Conservation (phyloP, 2,113 vertebrate species). For the Atlantisia rogersi region DNA sequence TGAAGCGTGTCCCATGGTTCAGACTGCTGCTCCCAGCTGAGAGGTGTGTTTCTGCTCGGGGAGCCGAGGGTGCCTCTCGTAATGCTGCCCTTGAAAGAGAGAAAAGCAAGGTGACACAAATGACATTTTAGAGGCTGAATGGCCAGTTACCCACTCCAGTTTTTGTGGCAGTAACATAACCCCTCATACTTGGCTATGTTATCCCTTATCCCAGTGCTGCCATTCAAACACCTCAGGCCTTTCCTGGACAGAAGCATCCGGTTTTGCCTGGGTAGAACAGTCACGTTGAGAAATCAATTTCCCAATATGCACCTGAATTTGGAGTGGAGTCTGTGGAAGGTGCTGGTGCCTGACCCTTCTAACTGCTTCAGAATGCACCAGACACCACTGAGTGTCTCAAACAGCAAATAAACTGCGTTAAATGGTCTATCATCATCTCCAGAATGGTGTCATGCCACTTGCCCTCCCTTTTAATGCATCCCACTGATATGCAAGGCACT, state of each 20-base stretch:
- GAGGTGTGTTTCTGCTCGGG: not conserved
- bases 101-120: not conserved
- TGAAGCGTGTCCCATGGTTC: not conserved
- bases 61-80: not conserved
- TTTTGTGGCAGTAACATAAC: not conserved
- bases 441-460: not conserved
- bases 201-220: not conserved
- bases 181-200: not conserved
- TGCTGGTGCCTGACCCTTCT: not conserved
- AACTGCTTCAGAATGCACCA: not conserved
- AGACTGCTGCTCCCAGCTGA: not conserved
- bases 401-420: not conserved
- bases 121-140: not conserved
- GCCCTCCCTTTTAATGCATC: not conserved
- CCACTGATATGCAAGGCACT: not conserved
- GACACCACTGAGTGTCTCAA: not conserved
- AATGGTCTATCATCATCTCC: not conserved
- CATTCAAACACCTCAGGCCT: not conserved
- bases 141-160: not conserved
- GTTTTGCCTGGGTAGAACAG: not conserved
- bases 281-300: not conserved
- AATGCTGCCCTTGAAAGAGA: not conserved
- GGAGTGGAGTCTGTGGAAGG: not conserved
- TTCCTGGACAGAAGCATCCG: rapidly evolving
- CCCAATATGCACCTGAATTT: not conserved